Evolutionary conservation across 2,113 vertebrate species (phyloP).

Genomic region (Ageneiosus marmoratus): DNA sequence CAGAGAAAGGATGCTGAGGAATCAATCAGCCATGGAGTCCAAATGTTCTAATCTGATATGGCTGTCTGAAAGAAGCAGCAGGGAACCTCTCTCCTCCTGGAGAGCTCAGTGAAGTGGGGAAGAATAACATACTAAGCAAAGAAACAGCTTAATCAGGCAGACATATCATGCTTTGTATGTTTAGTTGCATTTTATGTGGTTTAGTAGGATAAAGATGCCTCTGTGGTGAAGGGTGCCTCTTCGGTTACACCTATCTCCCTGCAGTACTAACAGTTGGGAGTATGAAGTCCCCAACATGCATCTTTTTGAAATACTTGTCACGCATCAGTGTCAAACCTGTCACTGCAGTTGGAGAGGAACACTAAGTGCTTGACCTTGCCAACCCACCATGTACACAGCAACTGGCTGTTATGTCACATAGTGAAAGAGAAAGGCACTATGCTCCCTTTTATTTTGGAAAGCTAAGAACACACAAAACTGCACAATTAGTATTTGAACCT

Average conservation of each 20-base stretch:
- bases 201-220: not conserved
- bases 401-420: conserved; percentile 12
- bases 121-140: conserved; percentile 10
- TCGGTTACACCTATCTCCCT: not conserved
- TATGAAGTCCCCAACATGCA: not conserved
- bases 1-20: conserved; percentile 19
- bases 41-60: conserved; percentile 42
- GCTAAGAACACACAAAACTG: not conserved
- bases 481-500: conserved; percentile 2
- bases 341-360: conserved; percentile 30
- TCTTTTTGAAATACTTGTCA: conserved; percentile 32
- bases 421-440: not conserved
- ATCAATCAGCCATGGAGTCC: conserved; percentile 44
- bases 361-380: conserved; percentile 20
- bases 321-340: conserved; percentile 15
- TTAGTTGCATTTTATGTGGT: not conserved
- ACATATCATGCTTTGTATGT: conserved; percentile 14
- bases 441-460: not conserved
- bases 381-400: not conserved
- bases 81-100: conserved; percentile 22
- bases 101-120: not conserved
- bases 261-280: conserved; percentile 1
- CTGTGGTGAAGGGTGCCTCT: not conserved
- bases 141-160: conserved; percentile 22
- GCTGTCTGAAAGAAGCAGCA: conserved; percentile 28